phyloP scores from a whole-genome alignment of 2,888 invertebrate species.

The Ormyrus nitidulus region DNA sequence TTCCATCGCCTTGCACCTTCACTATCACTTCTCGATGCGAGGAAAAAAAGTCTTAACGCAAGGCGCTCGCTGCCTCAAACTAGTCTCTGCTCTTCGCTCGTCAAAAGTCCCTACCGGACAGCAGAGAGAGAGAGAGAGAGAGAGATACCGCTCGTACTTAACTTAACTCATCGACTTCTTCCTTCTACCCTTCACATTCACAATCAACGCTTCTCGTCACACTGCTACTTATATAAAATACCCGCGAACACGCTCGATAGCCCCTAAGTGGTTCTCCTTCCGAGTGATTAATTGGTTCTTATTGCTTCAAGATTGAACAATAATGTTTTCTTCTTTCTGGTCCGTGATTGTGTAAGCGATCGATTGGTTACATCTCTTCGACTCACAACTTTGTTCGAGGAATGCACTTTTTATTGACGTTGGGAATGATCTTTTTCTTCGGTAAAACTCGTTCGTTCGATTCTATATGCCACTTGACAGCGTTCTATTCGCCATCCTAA shows the following conservation, averaged over 20 bases:
- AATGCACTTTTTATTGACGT: constrained; percentile 45
- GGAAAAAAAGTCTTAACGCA: neutral
- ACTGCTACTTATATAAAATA: too few species aligned
- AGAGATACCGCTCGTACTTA: too few species aligned
- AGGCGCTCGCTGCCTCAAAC: too few species aligned
- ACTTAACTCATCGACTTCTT: neutral
- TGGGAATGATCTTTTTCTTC: constrained; percentile 47
- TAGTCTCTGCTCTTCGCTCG: too few species aligned
- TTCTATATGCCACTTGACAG: constrained; percentile 7
- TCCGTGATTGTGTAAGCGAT: neutral
- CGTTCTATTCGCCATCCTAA: neutral
- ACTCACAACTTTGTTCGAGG: constrained; percentile 36
- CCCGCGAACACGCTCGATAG: too few species aligned
- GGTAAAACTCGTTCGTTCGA: constrained; percentile 39
- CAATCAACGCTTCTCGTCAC: neutral
- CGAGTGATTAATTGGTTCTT: neutral
- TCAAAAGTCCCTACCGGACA: too few species aligned
- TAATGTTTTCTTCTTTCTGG: constrained; percentile 1
- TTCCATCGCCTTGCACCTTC: constrained; percentile 71
- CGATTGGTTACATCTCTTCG: neutral
- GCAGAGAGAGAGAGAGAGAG: too few species aligned
- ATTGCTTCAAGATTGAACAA: constrained; percentile 9
- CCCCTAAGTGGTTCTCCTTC: neutral
- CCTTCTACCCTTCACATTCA: neutral
- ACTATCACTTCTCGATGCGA: constrained; percentile 45